Base-by-base conservation (phyloP, 2,113 vertebrate genomes). In the Poicephalus meyeri region DNA sequence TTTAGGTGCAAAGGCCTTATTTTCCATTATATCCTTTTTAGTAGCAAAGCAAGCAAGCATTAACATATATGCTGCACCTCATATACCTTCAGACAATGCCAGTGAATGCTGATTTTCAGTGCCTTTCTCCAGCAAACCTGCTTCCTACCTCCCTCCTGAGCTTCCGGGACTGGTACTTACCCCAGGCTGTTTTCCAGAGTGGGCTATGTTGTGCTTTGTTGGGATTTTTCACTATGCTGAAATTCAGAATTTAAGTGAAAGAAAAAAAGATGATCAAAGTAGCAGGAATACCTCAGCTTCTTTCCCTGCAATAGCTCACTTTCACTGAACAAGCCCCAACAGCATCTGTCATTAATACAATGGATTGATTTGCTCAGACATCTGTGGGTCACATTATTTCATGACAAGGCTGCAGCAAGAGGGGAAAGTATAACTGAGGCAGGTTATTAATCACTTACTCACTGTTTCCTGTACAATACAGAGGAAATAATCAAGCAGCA, bases 391-490 rank as follows among this genome's bases (percentile, higher is more conserved):
- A 97, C 96, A 96, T 97, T 97, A 97, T 95, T 97, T 96, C 92
- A 97, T 33, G 80, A 87, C 33, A 96, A 95, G 89, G 89, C 92
- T 96, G 88, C 80, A 97, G 94, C 91, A 97, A 97, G 91, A 97
- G 93, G 91, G 89, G 93, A 98, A 97, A 97, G 95, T 91, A 96
- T 97, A 97, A 97, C 80, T 93, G 93, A 97, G 95, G 93, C 53
- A 93, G 96, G 90, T 97, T 97, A 98, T 98, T 98, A 98, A 98
- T 98, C 97, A 98, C 89, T 96, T 96, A 96, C 89, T 93, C 72
- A 85, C 95, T 7, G 80, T 97, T 98, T 98, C 94, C 97, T 96
- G 97, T 86, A 91, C 39, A 92, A 97, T 85, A 88, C 0, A 92
- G 83, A 95, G 80, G 96, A 97, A 97, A 96, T 96, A 97, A 96